Percentiles rank a stretch among this genome's conserved stretches.
Conservation (phyloP, 2,888 invertebrate species). For the Stegophylla sp. region DNA sequence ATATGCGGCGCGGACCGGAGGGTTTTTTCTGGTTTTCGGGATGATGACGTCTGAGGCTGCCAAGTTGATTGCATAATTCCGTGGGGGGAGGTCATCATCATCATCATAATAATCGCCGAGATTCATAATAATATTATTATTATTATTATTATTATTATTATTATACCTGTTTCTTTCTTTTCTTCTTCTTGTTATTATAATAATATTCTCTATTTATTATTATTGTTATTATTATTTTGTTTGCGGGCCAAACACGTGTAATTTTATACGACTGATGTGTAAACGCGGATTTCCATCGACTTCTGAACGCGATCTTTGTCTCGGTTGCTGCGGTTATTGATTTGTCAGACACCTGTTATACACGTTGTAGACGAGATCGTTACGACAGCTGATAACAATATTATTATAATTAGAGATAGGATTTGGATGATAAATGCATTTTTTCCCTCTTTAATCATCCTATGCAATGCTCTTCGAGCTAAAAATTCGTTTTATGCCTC, state of each 20-base stretch:
- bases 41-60: background rate
- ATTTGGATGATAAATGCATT: too few species aligned
- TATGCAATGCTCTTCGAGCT: too few species aligned
- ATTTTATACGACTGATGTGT: background rate
- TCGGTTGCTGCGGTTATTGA: background rate
- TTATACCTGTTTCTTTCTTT: slow-evolving; percentile 21
- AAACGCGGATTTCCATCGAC: slow-evolving; percentile 8
- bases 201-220: slow-evolving; percentile 1
- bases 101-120: slow-evolving; percentile 9
- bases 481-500: too few species aligned
- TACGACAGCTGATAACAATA: too few species aligned
- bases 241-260: slow-evolving; percentile 39
- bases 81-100: background rate
- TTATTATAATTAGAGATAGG: too few species aligned
- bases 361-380: background rate
- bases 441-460: too few species aligned
- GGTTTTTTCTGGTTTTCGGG: slow-evolving; percentile 25
- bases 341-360: slow-evolving; percentile 20
- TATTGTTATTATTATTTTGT: background rate
- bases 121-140: background rate
- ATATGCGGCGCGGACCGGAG: background rate
- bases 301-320: background rate
- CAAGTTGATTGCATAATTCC: background rate
- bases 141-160: background rate
- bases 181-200: background rate